Evolutionary conservation across 2,888 invertebrate genomes (phyloP).

Genomic region (Aleiodes testaceus): DNA sequence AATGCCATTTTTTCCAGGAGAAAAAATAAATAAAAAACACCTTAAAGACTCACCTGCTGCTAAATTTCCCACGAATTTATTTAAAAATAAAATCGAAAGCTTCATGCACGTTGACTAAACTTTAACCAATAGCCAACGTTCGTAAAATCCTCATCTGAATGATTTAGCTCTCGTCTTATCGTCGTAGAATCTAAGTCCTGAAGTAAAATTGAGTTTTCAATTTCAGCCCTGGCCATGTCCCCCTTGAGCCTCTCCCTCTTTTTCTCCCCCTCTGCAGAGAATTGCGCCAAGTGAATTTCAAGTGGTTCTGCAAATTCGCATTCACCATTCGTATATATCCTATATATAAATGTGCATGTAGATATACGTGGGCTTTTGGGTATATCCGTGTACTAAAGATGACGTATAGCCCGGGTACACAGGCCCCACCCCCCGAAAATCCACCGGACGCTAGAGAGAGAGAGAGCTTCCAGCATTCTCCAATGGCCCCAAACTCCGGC

Average conservation of each 20-base stretch:
- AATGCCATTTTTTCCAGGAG: no score
- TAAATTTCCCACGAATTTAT: no score
- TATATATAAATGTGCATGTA: neutral
- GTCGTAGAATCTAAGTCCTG: slow-evolving; percentile 55
- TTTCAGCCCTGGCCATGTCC: slow-evolving; percentile 53
- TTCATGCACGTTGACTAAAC: neutral
- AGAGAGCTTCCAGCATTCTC: neutral
- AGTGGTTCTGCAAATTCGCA: slow-evolving; percentile 60
- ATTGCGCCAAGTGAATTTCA: slow-evolving; percentile 68
- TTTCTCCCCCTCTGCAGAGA: slow-evolving; percentile 49
- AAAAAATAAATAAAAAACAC: no score
- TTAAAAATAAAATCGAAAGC: no score
- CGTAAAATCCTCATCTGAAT: slow-evolving; percentile 49
- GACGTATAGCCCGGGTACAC: slow-evolving; percentile 35
- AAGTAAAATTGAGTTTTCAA: slow-evolving; percentile 67
- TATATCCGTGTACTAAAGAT: slow-evolving; percentile 42
- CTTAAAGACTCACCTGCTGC: no score
- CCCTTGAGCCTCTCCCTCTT: slow-evolving; percentile 27
- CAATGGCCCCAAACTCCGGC: slow-evolving; percentile 2
- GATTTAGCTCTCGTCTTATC: slow-evolving; percentile 58
- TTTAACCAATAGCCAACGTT: slow-evolving; percentile 12
- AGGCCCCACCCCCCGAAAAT: slow-evolving; percentile 5
- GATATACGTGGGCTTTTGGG: slow-evolving; percentile 24
- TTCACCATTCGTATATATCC: slow-evolving; percentile 49
- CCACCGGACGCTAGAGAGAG: slow-evolving; percentile 44